phyloP scores from a whole-genome alignment of 2,888 invertebrate genomes.

The Brachylomia viminalis region DNA sequence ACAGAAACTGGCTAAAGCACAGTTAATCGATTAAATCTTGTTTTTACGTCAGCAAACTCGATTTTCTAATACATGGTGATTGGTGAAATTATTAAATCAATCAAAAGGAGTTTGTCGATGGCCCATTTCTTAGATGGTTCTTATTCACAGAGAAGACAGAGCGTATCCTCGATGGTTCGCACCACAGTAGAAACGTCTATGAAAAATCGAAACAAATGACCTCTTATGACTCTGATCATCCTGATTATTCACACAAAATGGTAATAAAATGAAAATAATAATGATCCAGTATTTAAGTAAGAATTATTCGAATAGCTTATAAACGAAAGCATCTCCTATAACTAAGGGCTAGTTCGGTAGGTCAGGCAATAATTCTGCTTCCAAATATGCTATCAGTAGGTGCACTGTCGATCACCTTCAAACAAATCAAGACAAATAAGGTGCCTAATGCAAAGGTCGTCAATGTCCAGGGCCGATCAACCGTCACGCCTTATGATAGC shows the following conservation, averaged over 20 bases:
- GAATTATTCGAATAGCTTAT: not conserved
- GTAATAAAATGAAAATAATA: too few species aligned
- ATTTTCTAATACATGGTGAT: constrained; percentile 48
- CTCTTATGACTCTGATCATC: too few species aligned
- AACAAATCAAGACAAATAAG: constrained; percentile 17
- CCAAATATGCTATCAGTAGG: not conserved
- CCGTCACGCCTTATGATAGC: constrained; percentile 37
- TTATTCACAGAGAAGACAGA: not conserved
- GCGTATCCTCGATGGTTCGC: not conserved
- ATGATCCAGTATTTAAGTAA: too few species aligned
- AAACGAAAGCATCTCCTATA: not conserved
- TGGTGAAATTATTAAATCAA: constrained; percentile 25
- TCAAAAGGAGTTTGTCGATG: constrained; percentile 11
- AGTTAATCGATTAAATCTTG: constrained; percentile 48
- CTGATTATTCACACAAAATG: too few species aligned
- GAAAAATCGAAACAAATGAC: not conserved
- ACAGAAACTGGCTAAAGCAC: constrained; percentile 21
- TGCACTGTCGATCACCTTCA: constrained; percentile 3
- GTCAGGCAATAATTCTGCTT: constrained; percentile 4
- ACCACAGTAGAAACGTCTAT: not conserved
- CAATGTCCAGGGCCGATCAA: constrained; percentile 18
- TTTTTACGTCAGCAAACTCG: constrained; percentile 39
- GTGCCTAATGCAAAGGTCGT: constrained; percentile 2
- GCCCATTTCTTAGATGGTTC: not conserved
- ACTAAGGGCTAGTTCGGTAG: constrained; percentile 2